Conservation (phyloP, 30 jellyfish, hydroid and myxozoan genomes). For the Hydractinia echinata region DNA sequence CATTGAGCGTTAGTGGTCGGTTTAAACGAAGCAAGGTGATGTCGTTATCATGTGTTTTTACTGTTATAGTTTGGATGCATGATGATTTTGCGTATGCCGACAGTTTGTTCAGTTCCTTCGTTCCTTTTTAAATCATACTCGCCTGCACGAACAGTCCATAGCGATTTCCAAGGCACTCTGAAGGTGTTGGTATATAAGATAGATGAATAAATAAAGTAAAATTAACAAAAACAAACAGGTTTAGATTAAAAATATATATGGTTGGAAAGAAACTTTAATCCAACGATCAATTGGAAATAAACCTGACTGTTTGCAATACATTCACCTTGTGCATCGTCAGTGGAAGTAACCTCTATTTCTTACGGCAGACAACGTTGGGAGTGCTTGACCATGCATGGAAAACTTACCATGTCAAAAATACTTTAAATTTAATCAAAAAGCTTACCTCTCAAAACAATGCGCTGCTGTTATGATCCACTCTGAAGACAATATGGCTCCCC, state of each 20-base stretch:
- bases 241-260: no score
- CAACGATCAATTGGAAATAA: no score
- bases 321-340: no score
- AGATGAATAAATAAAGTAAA: no score
- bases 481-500: slow-evolving; percentile 72
- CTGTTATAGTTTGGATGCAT: slow-evolving; percentile 82
- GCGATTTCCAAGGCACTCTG: slow-evolving; percentile 61
- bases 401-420: no score
- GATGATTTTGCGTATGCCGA: slow-evolving; percentile 34
- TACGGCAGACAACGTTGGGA: no score
- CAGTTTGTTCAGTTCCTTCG: slow-evolving; percentile 53
- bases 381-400: no score
- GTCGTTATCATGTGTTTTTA: slow-evolving; percentile 65
- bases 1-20: slow-evolving; percentile 36
- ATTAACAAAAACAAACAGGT: no score
- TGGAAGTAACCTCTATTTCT: no score
- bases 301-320: no score
- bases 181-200: neutral
- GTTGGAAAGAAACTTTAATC: no score
- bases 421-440: no score
- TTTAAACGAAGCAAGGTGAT: slow-evolving; percentile 63
- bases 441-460: slow-evolving; percentile 87
- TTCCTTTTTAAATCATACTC: slow-evolving; percentile 36
- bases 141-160: slow-evolving; percentile 70
- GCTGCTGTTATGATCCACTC: slow-evolving; percentile 86